These are phyloP conservation scores for Maniola hyperantus DNA, from an alignment of 2,888 invertebrate genomes.

Conservation along the genomic window DNA sequence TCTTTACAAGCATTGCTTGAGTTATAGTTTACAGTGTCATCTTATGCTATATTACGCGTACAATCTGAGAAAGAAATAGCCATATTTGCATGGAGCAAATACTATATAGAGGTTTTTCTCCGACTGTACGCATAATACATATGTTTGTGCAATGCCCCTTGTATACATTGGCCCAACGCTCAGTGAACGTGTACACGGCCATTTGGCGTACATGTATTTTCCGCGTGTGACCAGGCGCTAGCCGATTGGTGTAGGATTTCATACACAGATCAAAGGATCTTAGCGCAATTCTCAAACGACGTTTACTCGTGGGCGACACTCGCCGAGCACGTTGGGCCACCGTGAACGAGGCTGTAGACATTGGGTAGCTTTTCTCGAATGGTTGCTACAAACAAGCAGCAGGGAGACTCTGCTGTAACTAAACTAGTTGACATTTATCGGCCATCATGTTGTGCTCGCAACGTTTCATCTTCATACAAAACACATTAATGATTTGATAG, in stretches of 20 bases:
- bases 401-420: not conserved
- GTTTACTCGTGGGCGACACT: no score
- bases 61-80: no score
- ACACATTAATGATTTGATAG: no score
- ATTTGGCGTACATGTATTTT: not conserved
- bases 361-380: slow-evolving; percentile 35
- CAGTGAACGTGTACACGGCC: not conserved
- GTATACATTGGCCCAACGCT: not conserved
- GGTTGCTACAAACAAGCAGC: slow-evolving; percentile 27
- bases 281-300: no score
- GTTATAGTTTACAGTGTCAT: slow-evolving; percentile 11
- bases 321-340: not conserved
- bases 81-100: no score
- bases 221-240: not conserved
- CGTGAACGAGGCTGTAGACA: not conserved
- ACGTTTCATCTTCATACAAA: no score
- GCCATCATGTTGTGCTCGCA: not conserved
- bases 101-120: no score
- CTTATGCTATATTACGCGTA: not conserved
- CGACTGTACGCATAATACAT: no score
- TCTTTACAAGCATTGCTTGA: slow-evolving; percentile 22
- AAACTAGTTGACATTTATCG: not conserved
- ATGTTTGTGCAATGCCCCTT: slow-evolving; percentile 10
- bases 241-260: no score
- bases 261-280: no score